Evolutionary conservation across 2,113 vertebrate species (phyloP).

Genomic region (Phasianus colchicus): DNA sequence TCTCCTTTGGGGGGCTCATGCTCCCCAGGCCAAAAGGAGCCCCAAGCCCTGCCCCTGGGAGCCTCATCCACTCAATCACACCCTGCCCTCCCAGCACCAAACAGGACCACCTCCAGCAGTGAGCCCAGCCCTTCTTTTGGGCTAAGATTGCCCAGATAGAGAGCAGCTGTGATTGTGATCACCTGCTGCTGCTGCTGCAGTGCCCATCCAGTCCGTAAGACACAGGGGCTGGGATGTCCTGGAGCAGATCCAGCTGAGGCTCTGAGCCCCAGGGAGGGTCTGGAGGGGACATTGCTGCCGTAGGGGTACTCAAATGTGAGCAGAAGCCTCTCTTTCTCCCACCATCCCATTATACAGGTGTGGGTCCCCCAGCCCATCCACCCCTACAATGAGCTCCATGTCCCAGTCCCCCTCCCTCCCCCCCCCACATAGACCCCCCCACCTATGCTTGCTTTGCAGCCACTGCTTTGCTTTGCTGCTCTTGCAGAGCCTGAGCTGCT

Average conservation of each 20-base stretch:
- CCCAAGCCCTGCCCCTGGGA: not conserved
- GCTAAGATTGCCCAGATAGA: not conserved
- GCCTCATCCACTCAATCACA: not conserved
- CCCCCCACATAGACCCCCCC: accelerated
- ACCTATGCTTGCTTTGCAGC: not conserved
- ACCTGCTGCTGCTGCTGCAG: not conserved
- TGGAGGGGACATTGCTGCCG: not conserved
- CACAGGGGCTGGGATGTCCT: not conserved
- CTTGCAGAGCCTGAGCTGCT: constrained; percentile 41
- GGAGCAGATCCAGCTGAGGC: not conserved
- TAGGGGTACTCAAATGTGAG: not conserved
- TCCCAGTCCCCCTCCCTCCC: not conserved
- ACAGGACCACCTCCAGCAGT: accelerated
- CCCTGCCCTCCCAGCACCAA: not conserved
- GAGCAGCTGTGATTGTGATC: not conserved
- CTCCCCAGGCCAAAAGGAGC: not conserved
- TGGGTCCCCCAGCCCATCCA: not conserved
- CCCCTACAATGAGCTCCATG: too few relatives aligned
- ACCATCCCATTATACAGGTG: not conserved
- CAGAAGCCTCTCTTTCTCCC: not conserved
- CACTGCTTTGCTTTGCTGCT: not conserved
- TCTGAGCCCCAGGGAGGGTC: not conserved
- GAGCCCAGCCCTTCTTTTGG: not conserved
- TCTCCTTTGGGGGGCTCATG: not conserved
- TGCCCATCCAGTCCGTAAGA: not conserved